Percentiles rank a stretch among this genome's conserved stretches.
These are phyloP conservation scores for Tribolium castaneum DNA, from an alignment of 1,140 invertebrate genomes.

Conservation along the genomic window DNA sequence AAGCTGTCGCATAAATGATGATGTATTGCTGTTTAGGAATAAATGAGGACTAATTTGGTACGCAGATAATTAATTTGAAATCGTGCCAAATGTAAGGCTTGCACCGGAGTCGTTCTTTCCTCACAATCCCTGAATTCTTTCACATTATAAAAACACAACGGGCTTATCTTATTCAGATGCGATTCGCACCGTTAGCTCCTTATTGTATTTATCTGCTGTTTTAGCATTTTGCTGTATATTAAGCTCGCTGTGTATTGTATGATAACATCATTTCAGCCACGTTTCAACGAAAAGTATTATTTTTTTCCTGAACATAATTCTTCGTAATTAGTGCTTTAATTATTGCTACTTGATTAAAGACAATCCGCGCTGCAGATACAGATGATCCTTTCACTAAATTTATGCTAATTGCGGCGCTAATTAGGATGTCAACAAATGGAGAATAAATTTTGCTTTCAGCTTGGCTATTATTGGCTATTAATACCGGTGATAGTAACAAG, in stretches of 20 bases:
- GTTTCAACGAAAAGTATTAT: slow-evolving; percentile 12
- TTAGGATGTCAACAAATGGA: not conserved
- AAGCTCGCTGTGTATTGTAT: slow-evolving; percentile 23
- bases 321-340: not conserved
- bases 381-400: not conserved
- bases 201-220: slow-evolving; percentile 34
- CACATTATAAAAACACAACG: slow-evolving; percentile 21
- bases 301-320: slow-evolving; percentile 3
- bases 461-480: not conserved
- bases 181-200: slow-evolving; percentile 24
- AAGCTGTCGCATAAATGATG: not conserved
- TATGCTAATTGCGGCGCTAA: not conserved
- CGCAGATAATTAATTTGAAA: not conserved
- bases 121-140: slow-evolving; percentile 22
- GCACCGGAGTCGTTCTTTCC: slow-evolving; percentile 2
- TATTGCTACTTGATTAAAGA: slow-evolving; percentile 9
- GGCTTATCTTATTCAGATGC: slow-evolving; percentile 31
- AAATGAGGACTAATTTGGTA: no score
- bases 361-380: not conserved
- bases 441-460: not conserved
- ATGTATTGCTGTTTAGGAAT: not conserved
- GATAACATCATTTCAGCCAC: slow-evolving; percentile 14
- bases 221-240: slow-evolving; percentile 27
- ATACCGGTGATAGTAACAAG: not conserved
- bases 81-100: not conserved